Percentiles rank a stretch among this genome's conserved stretches.
Evolutionary conservation across 2,888 invertebrate species (phyloP).

Genomic region (Hybos culiciformis): DNA sequence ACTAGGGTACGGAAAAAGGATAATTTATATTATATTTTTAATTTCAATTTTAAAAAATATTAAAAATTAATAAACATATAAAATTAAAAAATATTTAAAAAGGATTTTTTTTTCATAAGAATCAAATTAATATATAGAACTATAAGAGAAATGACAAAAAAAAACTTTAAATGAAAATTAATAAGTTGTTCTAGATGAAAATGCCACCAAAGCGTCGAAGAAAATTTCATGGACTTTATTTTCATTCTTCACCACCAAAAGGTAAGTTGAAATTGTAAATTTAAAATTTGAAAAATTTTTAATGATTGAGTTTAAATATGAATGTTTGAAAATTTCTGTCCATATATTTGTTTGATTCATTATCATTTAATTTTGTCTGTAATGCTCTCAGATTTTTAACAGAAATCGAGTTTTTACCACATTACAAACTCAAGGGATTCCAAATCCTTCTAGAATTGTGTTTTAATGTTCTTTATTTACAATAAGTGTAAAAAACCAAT

Average conservation of each 20-base stretch:
- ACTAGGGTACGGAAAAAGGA: no score
- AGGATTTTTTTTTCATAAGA: no score
- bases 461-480: no score
- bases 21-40: no score
- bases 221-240: constrained; percentile 34
- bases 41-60: no score
- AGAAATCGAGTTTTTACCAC: neutral
- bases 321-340: neutral
- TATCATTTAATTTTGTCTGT: neutral
- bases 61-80: no score
- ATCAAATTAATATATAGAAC: no score
- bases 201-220: constrained; percentile 33
- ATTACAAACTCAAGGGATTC: no score
- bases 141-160: constrained; percentile 5
- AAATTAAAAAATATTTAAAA: no score
- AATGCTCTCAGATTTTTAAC: neutral
- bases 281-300: constrained; percentile 1
- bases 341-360: neutral
- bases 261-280: constrained; percentile 25
- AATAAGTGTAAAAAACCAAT: no score
- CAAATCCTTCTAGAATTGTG: no score
- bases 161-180: neutral
- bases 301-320: neutral
- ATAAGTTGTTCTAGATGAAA: neutral
- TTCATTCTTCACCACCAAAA: constrained; percentile 35